Base-by-base conservation (phyloP, 2,888 invertebrate genomes). In the Opisthograptis luteolata region DNA sequence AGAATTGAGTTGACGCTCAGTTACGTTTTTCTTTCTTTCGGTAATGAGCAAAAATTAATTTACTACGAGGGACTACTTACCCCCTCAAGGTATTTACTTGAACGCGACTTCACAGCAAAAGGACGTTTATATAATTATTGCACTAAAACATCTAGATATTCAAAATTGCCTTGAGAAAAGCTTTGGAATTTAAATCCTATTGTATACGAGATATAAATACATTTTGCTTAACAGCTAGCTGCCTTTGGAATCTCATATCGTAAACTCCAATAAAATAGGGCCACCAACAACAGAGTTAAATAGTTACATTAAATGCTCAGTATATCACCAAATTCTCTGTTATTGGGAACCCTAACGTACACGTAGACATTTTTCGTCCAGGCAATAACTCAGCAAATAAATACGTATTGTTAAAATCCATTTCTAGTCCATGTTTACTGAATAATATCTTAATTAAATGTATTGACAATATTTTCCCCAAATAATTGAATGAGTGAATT, bases 131-230 rank as follows among this genome's bases (percentile, higher is more conserved):
- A 45, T 25, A 9, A 44, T 17, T 47, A 49, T 39, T 44, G 49
- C 49, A 50, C 43, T 50, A 50, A 35, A 51, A 51, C 44, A 51
- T 30, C 44, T 51, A 51, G 44, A 51, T 35, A 28, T 40, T 45
- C n/a, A 32, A 34, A 43, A 27, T 35, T 32, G 32, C 31, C 37
- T 27, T 9, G 36, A 12, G 0, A 39, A 37, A 51, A 51, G 50
- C 50, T 24, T 50, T 30, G 35, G 35, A 51, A 45, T 51, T 51
- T 34, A 28, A 44, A 44, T 34, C 40, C 22, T 44, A 51, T 41
- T 22, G 24, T 9, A 44, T 40, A 45, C 34, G 27, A 43, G 43
- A 37, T 39, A 44, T 44, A 45, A 51, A 51, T 51, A 51, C 44
- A 45, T 44, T 43, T 44, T 20, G 35, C 44, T 44, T 40, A 28